A percentile compares a stretch with the other conserved stretches of the same genome.
phyloP scores from a whole-genome alignment of 2,113 vertebrate genomes.

The Nycticorax nycticorax region DNA sequence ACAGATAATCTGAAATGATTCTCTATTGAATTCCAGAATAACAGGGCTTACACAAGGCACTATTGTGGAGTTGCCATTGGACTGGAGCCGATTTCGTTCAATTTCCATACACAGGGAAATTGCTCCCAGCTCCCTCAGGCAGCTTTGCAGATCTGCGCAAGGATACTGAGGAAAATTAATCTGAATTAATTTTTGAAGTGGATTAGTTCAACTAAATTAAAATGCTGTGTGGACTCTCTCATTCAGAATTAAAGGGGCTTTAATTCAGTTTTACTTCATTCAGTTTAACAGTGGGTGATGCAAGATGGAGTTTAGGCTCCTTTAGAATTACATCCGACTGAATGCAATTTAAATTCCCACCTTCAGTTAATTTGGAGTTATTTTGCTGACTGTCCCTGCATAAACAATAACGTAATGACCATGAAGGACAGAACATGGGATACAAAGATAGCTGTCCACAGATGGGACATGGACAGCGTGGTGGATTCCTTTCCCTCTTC shows the following conservation, averaged over 20 bases:
- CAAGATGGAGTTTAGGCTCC: neutral
- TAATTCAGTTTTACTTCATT: conserved; percentile 51
- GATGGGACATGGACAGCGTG: accelerated
- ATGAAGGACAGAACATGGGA: neutral
- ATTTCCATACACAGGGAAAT: conserved; percentile 43
- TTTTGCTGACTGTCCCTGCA: neutral
- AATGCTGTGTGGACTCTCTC: conserved; percentile 44
- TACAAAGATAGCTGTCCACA: neutral
- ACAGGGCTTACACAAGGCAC: conserved; percentile 25
- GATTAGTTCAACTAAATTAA: conserved; percentile 70
- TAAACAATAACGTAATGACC: neutral
- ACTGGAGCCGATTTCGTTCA: conserved; percentile 23
- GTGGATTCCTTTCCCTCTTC: neutral
- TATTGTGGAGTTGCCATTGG: conserved; percentile 43
- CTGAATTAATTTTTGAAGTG: conserved; percentile 66
- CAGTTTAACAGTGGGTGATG: neutral
- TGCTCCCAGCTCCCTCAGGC: conserved; percentile 53
- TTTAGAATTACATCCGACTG: neutral
- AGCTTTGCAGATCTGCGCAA: conserved; percentile 40
- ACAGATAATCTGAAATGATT: conserved; percentile 43
- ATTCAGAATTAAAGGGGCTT: conserved; percentile 43
- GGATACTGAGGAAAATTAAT: conserved; percentile 67
- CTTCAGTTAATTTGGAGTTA: neutral
- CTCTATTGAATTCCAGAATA: neutral
- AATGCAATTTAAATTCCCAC: neutral